Evolutionary conservation across 2,797 vertebrate species (phyloP).

Genomic region (Dromococcyx pavoninus): DNA sequence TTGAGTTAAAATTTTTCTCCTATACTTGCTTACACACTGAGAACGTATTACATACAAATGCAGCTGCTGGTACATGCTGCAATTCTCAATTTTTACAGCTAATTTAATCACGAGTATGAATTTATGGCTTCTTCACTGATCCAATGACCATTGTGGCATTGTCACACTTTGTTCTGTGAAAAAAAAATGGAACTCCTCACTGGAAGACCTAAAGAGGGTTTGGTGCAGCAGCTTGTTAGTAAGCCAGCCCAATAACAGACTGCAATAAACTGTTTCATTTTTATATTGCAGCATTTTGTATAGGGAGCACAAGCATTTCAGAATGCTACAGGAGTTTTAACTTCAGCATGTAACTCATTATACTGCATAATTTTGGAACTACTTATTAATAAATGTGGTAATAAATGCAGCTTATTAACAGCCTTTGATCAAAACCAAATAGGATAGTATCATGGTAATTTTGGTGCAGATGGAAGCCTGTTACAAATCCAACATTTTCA

Average conservation of each 20-base stretch:
- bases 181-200: neutral
- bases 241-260: neutral
- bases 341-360: neutral
- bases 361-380: neutral
- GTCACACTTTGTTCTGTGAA: neutral
- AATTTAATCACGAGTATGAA: neutral
- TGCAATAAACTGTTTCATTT: neutral
- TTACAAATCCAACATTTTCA: neutral
- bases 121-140: neutral
- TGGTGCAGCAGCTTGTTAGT: neutral
- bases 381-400: neutral
- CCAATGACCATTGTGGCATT: neutral
- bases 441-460: neutral
- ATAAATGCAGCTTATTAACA: neutral
- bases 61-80: neutral
- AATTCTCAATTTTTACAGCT: neutral
- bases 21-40: neutral
- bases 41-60: neutral
- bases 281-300: neutral
- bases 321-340: neutral
- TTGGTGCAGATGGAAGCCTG: neutral
- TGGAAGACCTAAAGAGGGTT: neutral
- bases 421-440: neutral
- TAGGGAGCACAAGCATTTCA: neutral
- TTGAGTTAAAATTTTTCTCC: neutral